Base-by-base conservation (phyloP, 2,888 invertebrate species). In the Drosophila helvetica region DNA sequence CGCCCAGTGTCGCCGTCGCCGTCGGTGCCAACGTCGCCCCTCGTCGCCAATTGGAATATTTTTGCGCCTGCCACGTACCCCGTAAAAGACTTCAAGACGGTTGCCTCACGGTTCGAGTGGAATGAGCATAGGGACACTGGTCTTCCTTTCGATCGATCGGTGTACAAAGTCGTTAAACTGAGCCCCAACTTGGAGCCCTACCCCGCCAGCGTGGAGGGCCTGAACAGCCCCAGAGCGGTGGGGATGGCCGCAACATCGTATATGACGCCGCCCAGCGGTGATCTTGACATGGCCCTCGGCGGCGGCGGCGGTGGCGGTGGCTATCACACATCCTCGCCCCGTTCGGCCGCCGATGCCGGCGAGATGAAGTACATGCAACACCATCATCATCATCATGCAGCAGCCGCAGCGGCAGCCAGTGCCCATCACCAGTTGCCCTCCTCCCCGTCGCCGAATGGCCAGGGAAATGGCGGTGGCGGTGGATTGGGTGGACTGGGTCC, bases 171-270 rank as follows among this genome's bases (percentile, higher is more conserved):
- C 92, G 92, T 92, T 92, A 92, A 92, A 92, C 92, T 92, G 92
- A 92, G 92, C 92, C 92, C 92, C 91, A 92, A 92, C 90, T 92
- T 92, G 92, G 92, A 92, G 92, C 92, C 92, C 92, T 92, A 92
- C 92, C 92, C 92, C 92, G 92, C 92, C 92, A 92, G 92, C 92
- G 92, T 92, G 92, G 92, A 93, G 93, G 93, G 92, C 92, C 91
- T 92, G 86, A 90, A 91, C 88, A 92, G 92, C 92, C 92, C 94
- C 93, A 94, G 93, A 94, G 94, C 94, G 94, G 94, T 94, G 95
- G 95, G 94, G 95, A 97, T 97, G 97, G 97, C 98, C 95, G 97
- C 97, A 94, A 96, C 97, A 93, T 96, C 97, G 94, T 98, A 98
- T 94, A 96, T 98, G 95, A 96, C 97, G 93, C 96, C 96, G 93